These are phyloP conservation scores for Drosophila mercatorum DNA, from an alignment of 2,888 invertebrate genomes.

Conservation along the genomic window DNA sequence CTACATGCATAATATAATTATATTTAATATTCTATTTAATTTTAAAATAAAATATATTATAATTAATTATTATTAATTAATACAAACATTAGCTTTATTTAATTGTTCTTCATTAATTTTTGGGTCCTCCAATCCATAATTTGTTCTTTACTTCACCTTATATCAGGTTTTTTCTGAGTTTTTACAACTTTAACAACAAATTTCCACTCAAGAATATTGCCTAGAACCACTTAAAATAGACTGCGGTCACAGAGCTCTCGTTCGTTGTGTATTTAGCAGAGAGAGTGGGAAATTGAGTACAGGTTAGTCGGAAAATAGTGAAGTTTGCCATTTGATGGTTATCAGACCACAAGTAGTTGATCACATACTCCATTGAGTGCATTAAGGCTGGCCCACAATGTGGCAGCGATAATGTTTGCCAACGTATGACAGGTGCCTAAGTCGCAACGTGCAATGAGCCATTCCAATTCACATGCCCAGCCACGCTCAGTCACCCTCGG, in stretches of 20 bases:
- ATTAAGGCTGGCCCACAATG: slow-evolving; percentile 18
- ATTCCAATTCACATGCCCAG: slow-evolving; percentile 16
- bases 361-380: slow-evolving; percentile 5
- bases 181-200: no score
- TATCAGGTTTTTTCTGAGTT: no score
- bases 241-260: background rate
- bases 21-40: no score
- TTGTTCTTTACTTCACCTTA: no score
- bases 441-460: slow-evolving; percentile 9
- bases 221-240: background rate
- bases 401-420: slow-evolving; percentile 23
- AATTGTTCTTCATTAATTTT: no score
- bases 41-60: no score
- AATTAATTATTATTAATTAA: no score
- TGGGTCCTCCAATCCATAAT: no score
- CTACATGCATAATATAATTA: no score
- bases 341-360: slow-evolving; percentile 10
- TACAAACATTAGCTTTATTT: no score
- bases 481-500: background rate
- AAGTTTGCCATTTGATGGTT: background rate
- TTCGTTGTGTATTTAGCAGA: background rate
- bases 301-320: background rate
- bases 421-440: slow-evolving; percentile 35
- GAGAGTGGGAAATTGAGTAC: background rate
- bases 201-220: background rate